Percentiles rank a stretch among this genome's conserved stretches.
Evolutionary conservation across 2,888 invertebrate genomes (phyloP).

Genomic region (Hirtodrosophila histrioides): DNA sequence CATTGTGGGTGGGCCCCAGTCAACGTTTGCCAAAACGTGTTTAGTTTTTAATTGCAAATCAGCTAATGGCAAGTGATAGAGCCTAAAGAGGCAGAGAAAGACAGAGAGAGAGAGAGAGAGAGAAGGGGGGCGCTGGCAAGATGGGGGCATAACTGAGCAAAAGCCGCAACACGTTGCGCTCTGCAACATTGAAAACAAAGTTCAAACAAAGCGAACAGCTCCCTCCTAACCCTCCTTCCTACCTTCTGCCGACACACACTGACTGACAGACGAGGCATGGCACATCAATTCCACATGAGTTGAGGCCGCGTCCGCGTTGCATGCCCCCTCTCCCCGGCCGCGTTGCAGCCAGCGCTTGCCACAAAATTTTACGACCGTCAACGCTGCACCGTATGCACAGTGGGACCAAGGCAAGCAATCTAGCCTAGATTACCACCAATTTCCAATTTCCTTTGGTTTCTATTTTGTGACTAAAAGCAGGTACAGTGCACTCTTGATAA

Average conservation of each 20-base stretch:
- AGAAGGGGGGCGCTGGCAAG: not conserved
- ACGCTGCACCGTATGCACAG: not conserved
- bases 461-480: no score
- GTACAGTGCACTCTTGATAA: no score
- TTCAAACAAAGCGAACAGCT: constrained; percentile 69
- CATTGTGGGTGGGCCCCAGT: constrained; percentile 67
- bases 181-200: constrained; percentile 75
- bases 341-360: constrained; percentile 40
- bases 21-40: constrained; percentile 61
- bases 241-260: constrained; percentile 9
- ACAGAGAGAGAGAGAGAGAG: not conserved
- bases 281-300: constrained; percentile 78
- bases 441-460: no score
- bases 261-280: constrained; percentile 70
- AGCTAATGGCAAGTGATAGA: constrained; percentile 45
- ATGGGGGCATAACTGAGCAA: constrained; percentile 36
- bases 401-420: not conserved
- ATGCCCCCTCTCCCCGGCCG: constrained; percentile 15
- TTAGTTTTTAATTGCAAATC: constrained; percentile 78
- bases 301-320: constrained; percentile 65
- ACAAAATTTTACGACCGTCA: constrained; percentile 68
- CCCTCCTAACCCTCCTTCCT: not conserved
- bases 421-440: no score
- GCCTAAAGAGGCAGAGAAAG: not conserved
- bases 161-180: constrained; percentile 52